These are phyloP conservation scores for Rhinogobio ventralis DNA, from an alignment of 2,797 vertebrate species.

Conservation along the genomic window DNA sequence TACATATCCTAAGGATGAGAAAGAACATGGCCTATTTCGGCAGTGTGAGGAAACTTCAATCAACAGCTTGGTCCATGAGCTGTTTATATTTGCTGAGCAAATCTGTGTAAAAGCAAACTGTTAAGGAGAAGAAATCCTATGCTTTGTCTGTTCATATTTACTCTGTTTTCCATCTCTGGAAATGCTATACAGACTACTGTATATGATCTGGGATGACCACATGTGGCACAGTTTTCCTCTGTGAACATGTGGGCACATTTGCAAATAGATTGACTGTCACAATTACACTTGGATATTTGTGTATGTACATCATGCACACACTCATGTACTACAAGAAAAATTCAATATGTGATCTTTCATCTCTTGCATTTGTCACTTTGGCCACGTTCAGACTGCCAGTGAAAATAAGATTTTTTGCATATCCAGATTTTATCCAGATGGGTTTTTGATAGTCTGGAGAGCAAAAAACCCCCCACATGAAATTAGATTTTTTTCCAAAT, in stretches of 20 bases:
- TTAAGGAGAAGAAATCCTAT: conserved; percentile 31
- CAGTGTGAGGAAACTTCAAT: background rate
- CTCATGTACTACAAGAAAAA: background rate
- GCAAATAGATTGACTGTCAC: conserved; percentile 9
- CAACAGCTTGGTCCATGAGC: conserved; percentile 27
- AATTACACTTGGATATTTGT: background rate
- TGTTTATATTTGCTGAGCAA: conserved; percentile 52
- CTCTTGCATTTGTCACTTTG: background rate
- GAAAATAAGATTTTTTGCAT: too few relatives aligned
- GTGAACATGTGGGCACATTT: conserved; percentile 3
- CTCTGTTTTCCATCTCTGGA: background rate
- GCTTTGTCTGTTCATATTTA: conserved; percentile 10
- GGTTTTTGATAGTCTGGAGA: background rate
- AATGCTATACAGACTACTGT: background rate
- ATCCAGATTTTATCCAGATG: background rate
- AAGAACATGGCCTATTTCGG: conserved; percentile 33
- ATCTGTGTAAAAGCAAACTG: conserved; percentile 29
- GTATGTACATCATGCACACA: background rate
- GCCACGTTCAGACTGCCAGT: too few relatives aligned
- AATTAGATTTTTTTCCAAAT: too few relatives aligned
- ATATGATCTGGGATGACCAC: conserved; percentile 1
- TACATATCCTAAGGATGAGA: conserved; percentile 14
- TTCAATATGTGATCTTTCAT: background rate
- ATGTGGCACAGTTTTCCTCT: background rate
- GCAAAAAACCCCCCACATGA: too few relatives aligned